Base-by-base conservation (phyloP, 2,113 vertebrate species). In the Apaloderma vittatum region DNA sequence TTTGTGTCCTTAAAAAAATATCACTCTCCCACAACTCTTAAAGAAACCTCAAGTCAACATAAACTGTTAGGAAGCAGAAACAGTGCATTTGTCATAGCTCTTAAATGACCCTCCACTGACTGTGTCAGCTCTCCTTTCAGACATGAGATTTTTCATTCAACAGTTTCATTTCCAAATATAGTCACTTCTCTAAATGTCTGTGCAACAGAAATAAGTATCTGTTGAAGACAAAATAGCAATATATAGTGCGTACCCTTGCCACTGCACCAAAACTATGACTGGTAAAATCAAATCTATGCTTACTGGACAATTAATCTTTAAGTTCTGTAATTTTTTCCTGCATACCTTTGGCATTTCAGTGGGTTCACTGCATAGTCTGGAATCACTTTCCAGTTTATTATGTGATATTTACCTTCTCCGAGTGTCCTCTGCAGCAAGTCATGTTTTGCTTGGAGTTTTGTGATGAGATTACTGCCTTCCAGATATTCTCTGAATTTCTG, bases 401-500 rank as follows among this genome's bases (percentile, higher is more conserved):
- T 52, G 36, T 23, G 67, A 40, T 70, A 97, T 95, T 98, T 98
- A 99, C 99, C 99, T 98, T 99, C 99, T 96, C 99, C 99, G 0
- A 99, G 98, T 2, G 99, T 99, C 97, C 98, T 99, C 96, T 99
- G 99, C 96, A 99, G 98, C 96, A 99, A 98, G 98, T 99, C 99
- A 78, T 99, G 99, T 97, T 99, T 99, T 97, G 99, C 99, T 97
- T 99, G 99, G 95, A 99, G 99, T 94, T 99, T 99, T 91, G 99
- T 99, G 98, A 99, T 99, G 95, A 99, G 99, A 98, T 99, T 99
- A 93, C 99, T 99, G 96, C 99, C 99, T 97, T 99, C 99, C 94
- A 99, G 98, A 98, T 99, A 99, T 96, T 99, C 99, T 74, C 99
- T 98, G 97, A 99, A 99, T 99, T 99, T 99, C 99, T 99, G 98